Evolutionary conservation across 2,888 invertebrate species (phyloP).

Genomic region (Hedya salicella): DNA sequence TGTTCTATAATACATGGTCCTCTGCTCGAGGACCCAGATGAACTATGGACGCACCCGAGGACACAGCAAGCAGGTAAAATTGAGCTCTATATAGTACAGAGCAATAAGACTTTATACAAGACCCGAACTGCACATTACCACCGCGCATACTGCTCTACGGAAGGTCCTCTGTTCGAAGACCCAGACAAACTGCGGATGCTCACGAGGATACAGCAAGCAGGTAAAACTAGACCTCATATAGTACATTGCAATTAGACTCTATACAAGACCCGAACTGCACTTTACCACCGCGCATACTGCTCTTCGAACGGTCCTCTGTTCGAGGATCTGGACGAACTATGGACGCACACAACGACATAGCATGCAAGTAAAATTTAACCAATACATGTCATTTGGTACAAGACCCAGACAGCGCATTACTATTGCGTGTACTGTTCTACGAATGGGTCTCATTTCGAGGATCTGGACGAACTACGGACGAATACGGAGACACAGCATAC

Average conservation of each 20-base stretch:
- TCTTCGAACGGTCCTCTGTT: conserved; percentile 48
- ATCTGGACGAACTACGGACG: conserved; percentile 56
- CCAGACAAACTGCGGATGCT: conserved; percentile 60
- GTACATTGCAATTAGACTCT: too few species aligned
- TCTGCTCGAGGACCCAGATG: conserved; percentile 56
- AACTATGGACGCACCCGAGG: conserved; percentile 58
- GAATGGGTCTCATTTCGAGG: conserved; percentile 52
- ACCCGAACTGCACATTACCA: conserved; percentile 53
- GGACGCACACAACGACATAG: background rate
- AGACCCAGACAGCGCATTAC: conserved; percentile 45
- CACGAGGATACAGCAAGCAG: conserved; percentile 50
- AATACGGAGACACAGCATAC: conserved; percentile 56
- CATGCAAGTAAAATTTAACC: too few species aligned
- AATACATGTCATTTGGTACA: too few species aligned
- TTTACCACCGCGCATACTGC: too few species aligned
- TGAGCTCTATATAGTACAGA: too few species aligned
- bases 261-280: too few species aligned
- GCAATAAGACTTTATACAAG: conserved; percentile 53
- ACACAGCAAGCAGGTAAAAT: conserved; percentile 49
- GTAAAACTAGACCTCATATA: too few species aligned
- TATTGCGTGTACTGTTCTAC: conserved; percentile 66
- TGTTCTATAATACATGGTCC: conserved; percentile 56
- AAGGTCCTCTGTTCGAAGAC: conserved; percentile 54
- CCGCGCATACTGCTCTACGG: conserved; percentile 65
- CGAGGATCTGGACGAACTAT: conserved; percentile 41